Percentiles rank a stretch among this genome's conserved stretches.
Evolutionary conservation across 1,140 invertebrate species (phyloP).

Genomic region (Carcinoscorpius rotundicauda): DNA sequence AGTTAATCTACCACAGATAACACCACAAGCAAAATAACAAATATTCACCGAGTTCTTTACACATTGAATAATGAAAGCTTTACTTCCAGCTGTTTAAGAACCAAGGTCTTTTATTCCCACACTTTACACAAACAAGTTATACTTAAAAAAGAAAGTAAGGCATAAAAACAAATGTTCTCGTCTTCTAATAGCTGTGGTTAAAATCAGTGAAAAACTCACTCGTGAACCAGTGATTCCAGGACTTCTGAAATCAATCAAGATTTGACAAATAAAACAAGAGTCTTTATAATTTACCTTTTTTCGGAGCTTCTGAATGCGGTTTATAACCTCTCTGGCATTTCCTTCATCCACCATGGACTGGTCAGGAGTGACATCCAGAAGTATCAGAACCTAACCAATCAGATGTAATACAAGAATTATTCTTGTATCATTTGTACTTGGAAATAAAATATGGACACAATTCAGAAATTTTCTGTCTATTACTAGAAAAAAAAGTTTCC

Average conservation of each 20-base stretch:
- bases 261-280: too few species aligned
- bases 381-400: conserved; percentile 30
- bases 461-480: too few species aligned
- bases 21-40: too few species aligned
- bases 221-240: not conserved
- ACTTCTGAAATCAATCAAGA: too few species aligned
- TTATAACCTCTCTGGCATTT: conserved; percentile 84
- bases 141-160: not conserved
- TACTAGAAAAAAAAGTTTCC: too few species aligned
- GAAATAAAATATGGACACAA: too few species aligned
- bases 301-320: conserved; percentile 90
- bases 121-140: not conserved
- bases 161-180: not conserved
- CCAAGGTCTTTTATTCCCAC: not conserved
- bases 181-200: not conserved
- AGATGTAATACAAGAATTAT: too few species aligned
- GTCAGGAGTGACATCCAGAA: conserved; percentile 50
- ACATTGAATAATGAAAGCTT: too few species aligned
- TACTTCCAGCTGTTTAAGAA: too few species aligned
- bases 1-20: too few species aligned
- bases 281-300: conserved; percentile 50
- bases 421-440: too few species aligned
- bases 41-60: too few species aligned
- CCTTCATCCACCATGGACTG: conserved; percentile 85
- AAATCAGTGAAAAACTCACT: not conserved